phyloP scores from a whole-genome alignment of 2,113 vertebrate species.

The Pyrgilauda ruficollis region DNA sequence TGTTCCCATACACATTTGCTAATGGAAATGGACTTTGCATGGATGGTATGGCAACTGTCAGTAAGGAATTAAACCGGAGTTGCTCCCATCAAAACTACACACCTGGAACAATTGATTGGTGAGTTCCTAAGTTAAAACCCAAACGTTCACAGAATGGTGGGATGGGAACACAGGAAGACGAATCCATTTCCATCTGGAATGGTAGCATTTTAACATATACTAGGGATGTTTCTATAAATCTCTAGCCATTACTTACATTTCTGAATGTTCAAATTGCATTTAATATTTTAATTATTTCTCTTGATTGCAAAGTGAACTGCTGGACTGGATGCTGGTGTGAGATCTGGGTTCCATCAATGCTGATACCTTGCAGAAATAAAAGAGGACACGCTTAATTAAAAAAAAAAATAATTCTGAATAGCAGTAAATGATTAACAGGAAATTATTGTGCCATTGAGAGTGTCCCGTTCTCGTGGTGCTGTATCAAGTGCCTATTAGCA shows the following conservation, averaged over 20 bases:
- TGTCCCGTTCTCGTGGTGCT: background rate
- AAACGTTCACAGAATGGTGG: background rate
- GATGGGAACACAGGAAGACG: background rate
- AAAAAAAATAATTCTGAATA: background rate
- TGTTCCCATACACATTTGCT: background rate
- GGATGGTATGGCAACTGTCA: slow-evolving; percentile 36
- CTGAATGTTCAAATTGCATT: background rate
- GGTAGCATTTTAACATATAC: background rate
- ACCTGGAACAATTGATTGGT: slow-evolving; percentile 71
- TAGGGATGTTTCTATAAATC: background rate
- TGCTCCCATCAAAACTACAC: slow-evolving; percentile 65
- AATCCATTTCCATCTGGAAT: background rate
- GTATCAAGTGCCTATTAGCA: background rate
- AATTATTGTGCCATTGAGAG: background rate
- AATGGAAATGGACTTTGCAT: slow-evolving; percentile 37
- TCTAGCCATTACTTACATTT: background rate
- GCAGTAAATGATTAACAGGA: background rate
- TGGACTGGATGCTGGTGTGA: background rate
- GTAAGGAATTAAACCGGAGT: slow-evolving; percentile 55
- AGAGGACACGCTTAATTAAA: background rate
- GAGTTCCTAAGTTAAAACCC: slow-evolving; percentile 34
- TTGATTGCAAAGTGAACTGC: background rate
- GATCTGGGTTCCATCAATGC: background rate
- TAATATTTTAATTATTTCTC: background rate
- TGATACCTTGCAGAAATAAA: background rate